Evolutionary conservation across 2,797 vertebrate genomes (phyloP), one percentile per base, ranked within the genome.

Genomic region (Avahi laniger): DNA sequence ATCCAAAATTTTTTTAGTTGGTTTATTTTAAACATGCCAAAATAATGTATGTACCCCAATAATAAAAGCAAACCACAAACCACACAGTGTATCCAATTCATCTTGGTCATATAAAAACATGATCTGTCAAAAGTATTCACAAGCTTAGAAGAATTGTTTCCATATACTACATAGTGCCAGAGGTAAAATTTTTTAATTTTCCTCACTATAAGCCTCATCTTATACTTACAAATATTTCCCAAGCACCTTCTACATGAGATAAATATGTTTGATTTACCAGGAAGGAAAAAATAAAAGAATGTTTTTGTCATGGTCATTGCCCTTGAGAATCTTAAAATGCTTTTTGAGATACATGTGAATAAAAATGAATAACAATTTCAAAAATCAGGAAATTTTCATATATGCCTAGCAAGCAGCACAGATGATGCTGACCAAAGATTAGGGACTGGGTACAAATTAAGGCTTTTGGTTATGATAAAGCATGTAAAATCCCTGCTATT

Each of bases 131-230:
- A 79, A 11, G 41, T 87, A 59, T 26, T 92, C 52, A 92, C 18
- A 88, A 79, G 2, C 13, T 81, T 79, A 38, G 57, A 91, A 57
- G 35, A 92, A 80, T 95, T 92, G 54, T 83, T 94, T 91, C 50
- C 78, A 86, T 28, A 30, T 41, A 26, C 26, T 70, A 5, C 35
- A 3, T n/a, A 52, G 22, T 11, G 4, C 33, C 54, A 84, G 41
- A 38, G 22, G 24, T 89, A 57, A 79, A 67, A 69, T 38, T 35
- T 80, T 65, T 41, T 8, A 75, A 26, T 86, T 75, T 89, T 94
- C 38, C 43, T 94, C 6, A n/a, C 35, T 30, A 46, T 52, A 24
- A 46, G 65, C n/a, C 35, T 94, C 11, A n/a, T 63, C 10, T 70
- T 67, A 70, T 26, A 72, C 5, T 20, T 84, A 46, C 10, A 85